phyloP scores from a whole-genome alignment of 2,888 invertebrate genomes.

The Trichopria drosophilae region DNA sequence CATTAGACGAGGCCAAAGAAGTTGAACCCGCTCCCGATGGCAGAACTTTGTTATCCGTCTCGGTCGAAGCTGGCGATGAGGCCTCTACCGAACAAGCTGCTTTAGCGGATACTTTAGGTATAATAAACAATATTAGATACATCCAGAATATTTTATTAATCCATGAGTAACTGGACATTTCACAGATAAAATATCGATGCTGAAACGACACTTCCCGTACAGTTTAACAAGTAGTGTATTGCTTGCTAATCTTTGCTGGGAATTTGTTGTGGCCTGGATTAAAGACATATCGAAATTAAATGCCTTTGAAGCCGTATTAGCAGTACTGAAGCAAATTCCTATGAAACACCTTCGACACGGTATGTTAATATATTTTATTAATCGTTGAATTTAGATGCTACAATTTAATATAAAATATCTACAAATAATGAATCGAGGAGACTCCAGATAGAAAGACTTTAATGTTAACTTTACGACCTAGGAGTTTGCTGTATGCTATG shows the following conservation, averaged over 20 bases:
- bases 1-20: conserved; percentile 43
- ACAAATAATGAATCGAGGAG: too few species aligned
- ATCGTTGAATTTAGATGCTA: too few species aligned
- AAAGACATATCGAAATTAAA: conserved; percentile 70
- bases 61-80: conserved; percentile 46
- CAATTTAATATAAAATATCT: too few species aligned
- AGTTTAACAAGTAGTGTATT: conserved; percentile 80
- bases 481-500: conserved; percentile 85
- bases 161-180: conserved; percentile 20
- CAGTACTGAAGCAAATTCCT: conserved; percentile 69
- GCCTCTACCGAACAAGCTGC: conserved; percentile 41
- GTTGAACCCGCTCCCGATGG: conserved; percentile 38
- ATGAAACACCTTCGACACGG: conserved; percentile 69
- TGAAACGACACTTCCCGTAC: conserved; percentile 81
- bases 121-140: background rate
- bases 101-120: conserved; percentile 45
- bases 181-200: conserved; percentile 54
- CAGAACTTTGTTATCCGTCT: conserved; percentile 32
- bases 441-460: too few species aligned
- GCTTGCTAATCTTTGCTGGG: conserved; percentile 88
- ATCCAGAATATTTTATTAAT: conserved; percentile 4
- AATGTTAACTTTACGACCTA: too few species aligned
- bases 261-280: conserved; percentile 86
- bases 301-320: conserved; percentile 71
- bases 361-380: conserved; percentile 52